Conservation (phyloP, 2,797 vertebrate genomes). For the Poeciliopsis paucimaculata region DNA sequence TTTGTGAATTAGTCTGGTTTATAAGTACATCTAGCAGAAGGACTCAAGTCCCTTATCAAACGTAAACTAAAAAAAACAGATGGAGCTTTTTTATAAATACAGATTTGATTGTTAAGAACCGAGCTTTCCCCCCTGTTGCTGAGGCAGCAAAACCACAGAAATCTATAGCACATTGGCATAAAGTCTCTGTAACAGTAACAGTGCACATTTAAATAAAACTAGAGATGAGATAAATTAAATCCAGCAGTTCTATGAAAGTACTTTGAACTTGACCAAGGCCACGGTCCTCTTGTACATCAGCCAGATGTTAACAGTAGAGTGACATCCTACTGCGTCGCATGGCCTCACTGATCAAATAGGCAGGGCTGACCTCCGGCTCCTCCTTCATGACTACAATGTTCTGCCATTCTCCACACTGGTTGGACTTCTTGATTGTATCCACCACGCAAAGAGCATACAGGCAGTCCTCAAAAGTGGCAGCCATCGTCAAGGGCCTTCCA, state of each 20-base stretch:
- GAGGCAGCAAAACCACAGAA: constrained; percentile 19
- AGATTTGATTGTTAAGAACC: constrained; percentile 44
- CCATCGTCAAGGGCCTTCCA: constrained; percentile 94
- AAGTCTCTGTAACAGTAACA: constrained; percentile 46
- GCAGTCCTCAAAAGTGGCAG: constrained; percentile 97
- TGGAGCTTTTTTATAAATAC: constrained; percentile 52
- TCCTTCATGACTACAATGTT: constrained; percentile 97
- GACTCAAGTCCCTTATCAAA: constrained; percentile 31
- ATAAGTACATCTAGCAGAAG: constrained; percentile 18
- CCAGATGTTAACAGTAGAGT: constrained; percentile 88
- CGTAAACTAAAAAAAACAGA: constrained; percentile 6
- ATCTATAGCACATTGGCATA: constrained; percentile 17
- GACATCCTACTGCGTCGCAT: constrained; percentile 98
- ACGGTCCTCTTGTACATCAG: not conserved
- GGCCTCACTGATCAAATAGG: constrained; percentile 97
- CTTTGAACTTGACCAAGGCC: constrained; percentile 12
- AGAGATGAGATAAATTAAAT: constrained; percentile 13
- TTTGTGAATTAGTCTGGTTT: constrained; percentile 34
- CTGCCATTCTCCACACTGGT: constrained; percentile 97
- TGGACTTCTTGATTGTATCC: constrained; percentile 97
- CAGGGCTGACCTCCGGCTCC: constrained; percentile 94
- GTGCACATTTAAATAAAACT: constrained; percentile 27
- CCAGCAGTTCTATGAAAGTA: constrained; percentile 20
- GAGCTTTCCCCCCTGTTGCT: constrained; percentile 20
- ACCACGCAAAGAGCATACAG: constrained; percentile 97